Percentiles rank a stretch among this genome's conserved stretches.
Evolutionary conservation across 2,888 invertebrate genomes (phyloP).

Genomic region (Galeopsomyia nigrocyanea): DNA sequence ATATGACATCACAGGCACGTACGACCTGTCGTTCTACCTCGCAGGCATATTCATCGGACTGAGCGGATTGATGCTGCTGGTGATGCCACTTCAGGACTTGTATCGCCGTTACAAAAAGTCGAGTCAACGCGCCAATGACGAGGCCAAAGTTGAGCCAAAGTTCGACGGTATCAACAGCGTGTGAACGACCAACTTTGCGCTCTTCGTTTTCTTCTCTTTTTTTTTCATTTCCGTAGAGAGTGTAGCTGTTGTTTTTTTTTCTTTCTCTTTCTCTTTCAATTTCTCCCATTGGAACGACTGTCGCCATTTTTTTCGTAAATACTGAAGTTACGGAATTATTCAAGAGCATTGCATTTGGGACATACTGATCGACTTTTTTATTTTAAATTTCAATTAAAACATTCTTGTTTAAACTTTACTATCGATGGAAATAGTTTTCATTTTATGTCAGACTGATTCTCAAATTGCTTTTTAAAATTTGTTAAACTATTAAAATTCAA

Average conservation of each 20-base stretch:
- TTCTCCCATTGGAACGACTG: not conserved
- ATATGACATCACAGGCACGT: slow-evolving; percentile 82
- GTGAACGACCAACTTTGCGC: slow-evolving; percentile 44
- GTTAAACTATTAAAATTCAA: no score
- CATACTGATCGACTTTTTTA: no score
- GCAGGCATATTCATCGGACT: slow-evolving; percentile 84
- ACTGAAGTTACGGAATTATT: no score
- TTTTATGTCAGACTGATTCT: no score
- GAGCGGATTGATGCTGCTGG: slow-evolving; percentile 78
- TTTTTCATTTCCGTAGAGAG: not conserved
- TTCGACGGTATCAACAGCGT: slow-evolving; percentile 62
- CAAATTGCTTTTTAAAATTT: no score
- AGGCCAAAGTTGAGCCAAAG: slow-evolving; percentile 40
- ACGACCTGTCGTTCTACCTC: slow-evolving; percentile 85
- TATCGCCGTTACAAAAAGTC: slow-evolving; percentile 56
- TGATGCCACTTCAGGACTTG: slow-evolving; percentile 66
- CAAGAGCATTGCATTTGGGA: no score
- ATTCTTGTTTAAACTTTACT: no score
- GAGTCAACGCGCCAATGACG: slow-evolving; percentile 12
- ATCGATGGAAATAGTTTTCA: no score
- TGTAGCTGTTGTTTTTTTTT: slow-evolving; percentile 3
- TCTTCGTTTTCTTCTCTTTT: not conserved
- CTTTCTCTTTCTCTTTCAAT: not conserved
- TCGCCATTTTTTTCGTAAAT: no score
- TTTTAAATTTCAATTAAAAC: no score